Base-by-base conservation (phyloP, 2,888 invertebrate species). In the Kuschelorhynchus macadamiae region DNA sequence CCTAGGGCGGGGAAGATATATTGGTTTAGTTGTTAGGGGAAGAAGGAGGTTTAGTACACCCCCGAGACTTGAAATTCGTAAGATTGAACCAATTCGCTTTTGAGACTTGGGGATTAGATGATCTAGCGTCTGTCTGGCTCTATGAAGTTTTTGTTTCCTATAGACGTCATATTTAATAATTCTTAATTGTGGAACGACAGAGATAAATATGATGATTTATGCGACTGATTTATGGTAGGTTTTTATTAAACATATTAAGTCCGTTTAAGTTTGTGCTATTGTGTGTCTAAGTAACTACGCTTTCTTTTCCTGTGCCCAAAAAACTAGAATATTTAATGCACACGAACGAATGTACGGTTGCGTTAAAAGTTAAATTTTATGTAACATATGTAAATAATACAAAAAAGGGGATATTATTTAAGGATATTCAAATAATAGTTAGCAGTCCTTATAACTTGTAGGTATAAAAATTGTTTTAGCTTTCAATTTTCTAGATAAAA, bases 1-100 rank as follows among this genome's bases (percentile, higher is more conserved):
- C 59, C 52, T 63, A 64, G 59, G 68, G 64, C 44, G 52, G 59
- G 50, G 11, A 14, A 62, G 49, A 67, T 67, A 61, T 67, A 62
- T 61, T 53, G 49, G 49, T 60, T 60, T 59, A 53, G 53, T 59
- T 66, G 53, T 52, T 32, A 44, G 59, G 63, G 44, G 32, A 33
- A 33, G 56, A 71, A 67, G 71, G 71, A 67, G 70, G 71, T 71
- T 69, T 73, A 72, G 68, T 72, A 71, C 71, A 72, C 74, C 74
- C 75, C 52, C 14, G 76, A 71, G 75, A 73, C 59, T 71, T 60
- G 69, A 75, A 76, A 75, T 75, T 76, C 74, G 73, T 65, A 71
- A 72, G 73, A 74, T 75, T 75, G 75, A 74, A 74, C 76, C 76
- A 77, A 76, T 77, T 76, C 76, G 75, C 74, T 73, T 75, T 75